Conservation (phyloP, 2,113 vertebrate species). For the Crotalus tigris region DNA sequence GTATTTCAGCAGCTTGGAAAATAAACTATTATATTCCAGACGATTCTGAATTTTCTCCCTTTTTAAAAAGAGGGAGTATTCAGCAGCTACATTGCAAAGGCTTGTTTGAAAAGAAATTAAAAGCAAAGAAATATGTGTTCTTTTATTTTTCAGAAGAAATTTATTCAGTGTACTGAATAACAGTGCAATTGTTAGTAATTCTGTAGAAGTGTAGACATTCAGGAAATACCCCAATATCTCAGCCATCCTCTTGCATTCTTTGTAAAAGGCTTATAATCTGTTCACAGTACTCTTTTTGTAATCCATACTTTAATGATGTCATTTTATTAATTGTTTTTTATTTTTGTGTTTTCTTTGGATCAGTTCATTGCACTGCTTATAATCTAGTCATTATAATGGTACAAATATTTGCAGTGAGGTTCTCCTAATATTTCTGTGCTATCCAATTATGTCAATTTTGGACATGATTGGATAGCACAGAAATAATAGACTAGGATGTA, state of each 20-base stretch:
- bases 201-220: rapidly evolving
- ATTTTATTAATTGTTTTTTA: neutral
- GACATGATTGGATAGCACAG: neutral
- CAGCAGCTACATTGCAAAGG: slow-evolving; percentile 45
- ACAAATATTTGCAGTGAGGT: neutral
- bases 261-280: rapidly evolving
- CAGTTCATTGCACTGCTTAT: neutral
- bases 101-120: slow-evolving; percentile 65
- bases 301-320: neutral
- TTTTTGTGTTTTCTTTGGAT: neutral
- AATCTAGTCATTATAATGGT: neutral
- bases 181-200: neutral
- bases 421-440: neutral
- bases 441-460: neutral
- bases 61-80: slow-evolving; percentile 32
- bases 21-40: slow-evolving; percentile 55
- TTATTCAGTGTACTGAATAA: slow-evolving; percentile 1
- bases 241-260: rapidly evolving
- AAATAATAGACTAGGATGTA: neutral
- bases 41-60: slow-evolving; percentile 37
- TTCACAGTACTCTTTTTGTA: neutral
- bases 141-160: slow-evolving; percentile 28
- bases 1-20: neutral
- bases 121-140: slow-evolving; percentile 39
- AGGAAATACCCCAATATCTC: slow-evolving; percentile 3